These are phyloP conservation scores for Melanotaenia nigrans DNA, from an alignment of 2,797 vertebrate species.

Conservation along the genomic window DNA sequence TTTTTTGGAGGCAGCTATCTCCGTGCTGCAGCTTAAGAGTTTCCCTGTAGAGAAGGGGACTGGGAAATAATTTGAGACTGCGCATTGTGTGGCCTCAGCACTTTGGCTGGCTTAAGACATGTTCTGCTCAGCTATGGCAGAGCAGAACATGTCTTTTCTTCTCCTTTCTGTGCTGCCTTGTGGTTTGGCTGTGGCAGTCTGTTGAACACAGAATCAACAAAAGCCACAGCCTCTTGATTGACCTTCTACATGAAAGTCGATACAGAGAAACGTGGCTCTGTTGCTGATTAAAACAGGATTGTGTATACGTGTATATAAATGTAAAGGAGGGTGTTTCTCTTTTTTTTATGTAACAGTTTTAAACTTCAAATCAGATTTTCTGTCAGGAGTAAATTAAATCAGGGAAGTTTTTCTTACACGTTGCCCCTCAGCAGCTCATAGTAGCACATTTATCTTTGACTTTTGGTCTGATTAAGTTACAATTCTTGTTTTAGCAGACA, in stretches of 20 bases:
- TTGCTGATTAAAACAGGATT: constrained; percentile 63
- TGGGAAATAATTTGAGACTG: constrained; percentile 76
- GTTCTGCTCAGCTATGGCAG: constrained; percentile 58
- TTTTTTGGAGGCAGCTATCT: constrained; percentile 84
- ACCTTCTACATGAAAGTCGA: constrained; percentile 78
- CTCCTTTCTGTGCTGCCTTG: constrained; percentile 48
- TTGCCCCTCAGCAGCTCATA: constrained; percentile 65
- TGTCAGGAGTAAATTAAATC: constrained; percentile 57
- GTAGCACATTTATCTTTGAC: constrained; percentile 69
- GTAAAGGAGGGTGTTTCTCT: constrained; percentile 4
- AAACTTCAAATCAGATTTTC: constrained; percentile 57
- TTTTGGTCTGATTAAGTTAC: constrained; percentile 77
- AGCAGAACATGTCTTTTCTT: constrained; percentile 36
- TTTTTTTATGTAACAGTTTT: constrained; percentile 32
- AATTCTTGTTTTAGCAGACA: constrained; percentile 79
- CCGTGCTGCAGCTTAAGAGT: constrained; percentile 81
- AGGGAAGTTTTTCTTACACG: constrained; percentile 66
- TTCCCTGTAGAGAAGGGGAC: constrained; percentile 83
- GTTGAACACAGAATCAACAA: constrained; percentile 78
- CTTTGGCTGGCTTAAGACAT: constrained; percentile 76
- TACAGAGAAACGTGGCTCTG: constrained; percentile 65
- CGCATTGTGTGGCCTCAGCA: constrained; percentile 80
- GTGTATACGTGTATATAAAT: constrained; percentile 18
- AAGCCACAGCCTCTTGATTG: constrained; percentile 74
- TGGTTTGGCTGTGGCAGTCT: constrained; percentile 75